Percentiles rank a stretch among this genome's conserved stretches.
Evolutionary conservation across 2,888 invertebrate species (phyloP).

Genomic region (Deroplatys truncata): DNA sequence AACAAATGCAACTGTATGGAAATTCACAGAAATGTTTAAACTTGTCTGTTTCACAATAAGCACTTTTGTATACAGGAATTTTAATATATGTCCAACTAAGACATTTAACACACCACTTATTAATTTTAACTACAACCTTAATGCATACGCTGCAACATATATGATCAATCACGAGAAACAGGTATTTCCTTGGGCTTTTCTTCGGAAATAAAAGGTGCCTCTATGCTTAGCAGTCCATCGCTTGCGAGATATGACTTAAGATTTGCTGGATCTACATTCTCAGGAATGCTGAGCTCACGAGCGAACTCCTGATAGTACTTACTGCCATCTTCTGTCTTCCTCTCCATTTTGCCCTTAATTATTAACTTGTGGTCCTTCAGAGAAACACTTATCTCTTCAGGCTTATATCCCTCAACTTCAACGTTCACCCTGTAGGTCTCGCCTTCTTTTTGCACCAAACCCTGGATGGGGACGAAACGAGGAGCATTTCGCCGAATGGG

Average conservation of each 20-base stretch:
- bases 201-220: conserved; percentile 31
- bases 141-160: too few species aligned
- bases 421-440: conserved; percentile 33
- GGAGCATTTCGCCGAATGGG: conserved; percentile 22
- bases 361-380: conserved; percentile 33
- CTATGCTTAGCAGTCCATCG: conserved; percentile 36
- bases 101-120: too few species aligned
- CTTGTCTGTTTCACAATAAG: too few species aligned
- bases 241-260: conserved; percentile 34
- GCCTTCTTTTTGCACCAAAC: not conserved
- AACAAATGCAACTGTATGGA: too few species aligned
- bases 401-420: conserved; percentile 34
- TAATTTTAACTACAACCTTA: too few species aligned
- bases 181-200: conserved; percentile 21
- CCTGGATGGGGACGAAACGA: conserved; percentile 27
- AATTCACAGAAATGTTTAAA: too few species aligned
- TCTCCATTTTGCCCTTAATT: conserved; percentile 34
- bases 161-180: not conserved
- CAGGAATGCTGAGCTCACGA: conserved; percentile 35
- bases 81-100: too few species aligned
- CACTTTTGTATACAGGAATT: too few species aligned
- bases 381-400: conserved; percentile 36
- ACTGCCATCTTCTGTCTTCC: conserved; percentile 33
- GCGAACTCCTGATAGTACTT: conserved; percentile 35
- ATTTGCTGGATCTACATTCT: conserved; percentile 33